These are phyloP conservation scores for Plemyria rubiginata DNA, from an alignment of 2,888 invertebrate genomes.

Conservation along the genomic window DNA sequence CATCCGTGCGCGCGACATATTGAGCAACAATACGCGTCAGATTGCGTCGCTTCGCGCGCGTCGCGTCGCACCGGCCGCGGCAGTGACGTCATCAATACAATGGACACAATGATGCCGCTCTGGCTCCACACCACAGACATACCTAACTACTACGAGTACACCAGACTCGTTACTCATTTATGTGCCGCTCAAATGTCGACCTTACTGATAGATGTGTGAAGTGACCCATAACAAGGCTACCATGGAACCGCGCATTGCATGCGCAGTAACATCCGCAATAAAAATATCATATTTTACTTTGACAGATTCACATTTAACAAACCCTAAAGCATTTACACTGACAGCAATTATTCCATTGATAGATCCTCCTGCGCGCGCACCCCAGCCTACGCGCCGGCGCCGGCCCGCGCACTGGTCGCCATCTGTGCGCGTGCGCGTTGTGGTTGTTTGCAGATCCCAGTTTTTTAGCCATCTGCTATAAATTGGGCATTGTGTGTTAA, in stretches of 20 bases:
- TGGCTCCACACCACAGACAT: background rate
- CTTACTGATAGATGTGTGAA: background rate
- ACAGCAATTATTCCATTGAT: conserved; percentile 5
- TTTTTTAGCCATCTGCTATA: conserved; percentile 31
- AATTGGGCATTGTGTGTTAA: conserved; percentile 24
- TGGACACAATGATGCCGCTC: conserved; percentile 7
- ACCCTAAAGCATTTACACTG: conserved; percentile 13
- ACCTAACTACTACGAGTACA: too few relatives aligned
- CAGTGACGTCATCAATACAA: background rate
- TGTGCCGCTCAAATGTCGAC: background rate
- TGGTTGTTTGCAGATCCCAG: background rate
- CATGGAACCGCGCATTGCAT: background rate
- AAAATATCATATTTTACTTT: conserved; percentile 24
- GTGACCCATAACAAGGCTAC: too few relatives aligned
- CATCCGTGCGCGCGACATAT: too few relatives aligned
- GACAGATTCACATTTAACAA: conserved; percentile 18
- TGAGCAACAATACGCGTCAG: conserved; percentile 17
- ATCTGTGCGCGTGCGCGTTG: conserved; percentile 4
- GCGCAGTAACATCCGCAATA: background rate
- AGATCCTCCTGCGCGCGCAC: background rate
- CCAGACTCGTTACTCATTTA: too few relatives aligned
- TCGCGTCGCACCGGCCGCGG: background rate
- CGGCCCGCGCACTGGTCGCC: conserved; percentile 6
- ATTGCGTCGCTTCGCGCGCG: background rate
- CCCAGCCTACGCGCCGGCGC: background rate